Base-by-base conservation (phyloP, 64 coral and sea anemone genomes). In the Pocillopora verrucosa region DNA sequence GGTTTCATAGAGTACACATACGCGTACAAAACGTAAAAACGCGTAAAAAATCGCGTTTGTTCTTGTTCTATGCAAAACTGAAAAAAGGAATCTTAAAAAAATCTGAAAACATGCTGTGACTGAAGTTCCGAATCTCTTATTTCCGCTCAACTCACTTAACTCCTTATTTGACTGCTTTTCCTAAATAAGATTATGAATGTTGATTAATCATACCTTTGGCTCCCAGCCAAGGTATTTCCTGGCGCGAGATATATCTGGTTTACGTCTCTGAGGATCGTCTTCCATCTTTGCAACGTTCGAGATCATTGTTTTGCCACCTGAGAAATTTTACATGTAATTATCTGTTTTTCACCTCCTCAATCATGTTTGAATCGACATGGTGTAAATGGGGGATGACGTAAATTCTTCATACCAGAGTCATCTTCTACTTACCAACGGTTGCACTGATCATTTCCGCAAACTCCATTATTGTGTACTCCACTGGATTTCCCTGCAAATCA, bases 401-500 rank as follows among this genome's bases (percentile, higher is more conserved):
- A 45, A 45, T 45, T 45, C 41, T 7, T 51, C 41, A 7, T 51
- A 51, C 3, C 41, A 51, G 41, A 51, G 41, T 51, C 7, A 51
- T 51, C 41, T 51, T 51, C 1, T 7, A 51, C 95, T 84, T 79
- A 97, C 95, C 95, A 22, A 97, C 87, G 34, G 95, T 92, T 63
- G 91, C 74, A 24, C 87, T 90, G 20, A 97, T 97, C 77, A 97
- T 97, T 70, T 73, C 65, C 41, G 95, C 95, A 88, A 97, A 97
- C 20, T 97, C 64, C 95, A 97, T 97, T 14, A 97, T 97, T 16
- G 91, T 90, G 75, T 97, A 86, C 65, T 97, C 95, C 25, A 82
- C 91, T 41, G 95, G 95, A 56, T 97, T 97, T 35, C 95, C 95
- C 95, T 97, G 26, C 20, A 76, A 70, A 70, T 11, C 4, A 70